These are phyloP conservation scores for Sylvicapra grimmia DNA, from an alignment of 2,113 vertebrate genomes.

Conservation along the genomic window DNA sequence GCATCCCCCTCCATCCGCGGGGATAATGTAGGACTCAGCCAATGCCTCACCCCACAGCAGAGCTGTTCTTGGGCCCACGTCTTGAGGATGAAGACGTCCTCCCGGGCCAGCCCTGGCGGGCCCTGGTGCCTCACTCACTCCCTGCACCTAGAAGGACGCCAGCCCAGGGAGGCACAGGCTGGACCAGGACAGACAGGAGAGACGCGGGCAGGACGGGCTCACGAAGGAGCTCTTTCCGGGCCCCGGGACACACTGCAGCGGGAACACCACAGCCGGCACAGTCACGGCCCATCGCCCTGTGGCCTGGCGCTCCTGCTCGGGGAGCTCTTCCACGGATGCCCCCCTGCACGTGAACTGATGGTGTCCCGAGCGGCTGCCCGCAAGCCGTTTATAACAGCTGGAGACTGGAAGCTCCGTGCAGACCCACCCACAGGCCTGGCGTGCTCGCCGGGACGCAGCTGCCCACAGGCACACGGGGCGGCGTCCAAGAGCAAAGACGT, in stretches of 20 bases:
- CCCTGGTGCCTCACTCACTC: background rate
- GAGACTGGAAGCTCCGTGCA: rapidly evolving
- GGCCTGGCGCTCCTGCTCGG: rapidly evolving
- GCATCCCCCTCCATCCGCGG: background rate
- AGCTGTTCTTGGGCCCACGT: background rate
- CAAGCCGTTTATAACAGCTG: rapidly evolving
- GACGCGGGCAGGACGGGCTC: rapidly evolving
- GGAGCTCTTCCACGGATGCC: rapidly evolving
- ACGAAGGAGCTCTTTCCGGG: background rate
- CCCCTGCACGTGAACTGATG: rapidly evolving
- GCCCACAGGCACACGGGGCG: rapidly evolving
- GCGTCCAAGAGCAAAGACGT: rapidly evolving
- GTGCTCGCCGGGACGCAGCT: background rate
- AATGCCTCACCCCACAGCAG: background rate
- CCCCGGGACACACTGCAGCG: rapidly evolving
- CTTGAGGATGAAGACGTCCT: background rate
- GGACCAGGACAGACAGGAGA: background rate
- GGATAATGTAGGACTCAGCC: background rate
- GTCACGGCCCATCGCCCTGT: rapidly evolving
- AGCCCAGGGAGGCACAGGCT: background rate
- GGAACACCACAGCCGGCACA: rapidly evolving
- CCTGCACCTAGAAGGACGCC: background rate
- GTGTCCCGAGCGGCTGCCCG: rapidly evolving
- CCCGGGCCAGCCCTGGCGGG: rapidly evolving
- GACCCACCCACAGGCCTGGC: too few species aligned